Conservation (phyloP, 2,113 vertebrate genomes). For the Hydrochoerus hydrochaeris region DNA sequence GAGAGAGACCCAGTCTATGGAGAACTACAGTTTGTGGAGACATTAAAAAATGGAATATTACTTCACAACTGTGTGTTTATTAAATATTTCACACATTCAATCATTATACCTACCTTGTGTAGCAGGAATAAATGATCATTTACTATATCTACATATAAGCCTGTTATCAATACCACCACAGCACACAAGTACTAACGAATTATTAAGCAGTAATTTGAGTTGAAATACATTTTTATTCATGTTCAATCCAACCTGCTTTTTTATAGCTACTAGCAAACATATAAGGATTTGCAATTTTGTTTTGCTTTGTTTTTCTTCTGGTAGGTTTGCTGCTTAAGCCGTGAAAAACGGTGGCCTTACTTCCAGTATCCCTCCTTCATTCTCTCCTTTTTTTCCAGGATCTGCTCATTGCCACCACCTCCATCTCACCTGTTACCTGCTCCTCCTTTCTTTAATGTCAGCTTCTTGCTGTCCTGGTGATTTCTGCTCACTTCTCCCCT, state of each 20-base stretch:
- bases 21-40: not conserved
- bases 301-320: not conserved
- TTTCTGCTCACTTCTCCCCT: not conserved
- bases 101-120: not conserved
- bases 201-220: not conserved
- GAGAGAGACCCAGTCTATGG: not conserved
- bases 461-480: not conserved
- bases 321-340: not conserved
- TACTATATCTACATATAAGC: not conserved
- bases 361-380: not conserved
- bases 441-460: not conserved
- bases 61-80: not conserved
- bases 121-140: not conserved
- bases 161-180: not conserved
- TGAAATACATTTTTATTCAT: not conserved
- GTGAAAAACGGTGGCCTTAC: not conserved
- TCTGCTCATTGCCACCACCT: not conserved
- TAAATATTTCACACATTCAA: not conserved
- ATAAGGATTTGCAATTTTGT: not conserved
- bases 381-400: not conserved
- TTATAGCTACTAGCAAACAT: not conserved
- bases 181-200: not conserved
- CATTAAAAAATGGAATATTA: not conserved
- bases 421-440: rapidly evolving
- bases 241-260: not conserved